Conservation (phyloP, 2,113 vertebrate genomes). For the Hyperopisus bebe region DNA sequence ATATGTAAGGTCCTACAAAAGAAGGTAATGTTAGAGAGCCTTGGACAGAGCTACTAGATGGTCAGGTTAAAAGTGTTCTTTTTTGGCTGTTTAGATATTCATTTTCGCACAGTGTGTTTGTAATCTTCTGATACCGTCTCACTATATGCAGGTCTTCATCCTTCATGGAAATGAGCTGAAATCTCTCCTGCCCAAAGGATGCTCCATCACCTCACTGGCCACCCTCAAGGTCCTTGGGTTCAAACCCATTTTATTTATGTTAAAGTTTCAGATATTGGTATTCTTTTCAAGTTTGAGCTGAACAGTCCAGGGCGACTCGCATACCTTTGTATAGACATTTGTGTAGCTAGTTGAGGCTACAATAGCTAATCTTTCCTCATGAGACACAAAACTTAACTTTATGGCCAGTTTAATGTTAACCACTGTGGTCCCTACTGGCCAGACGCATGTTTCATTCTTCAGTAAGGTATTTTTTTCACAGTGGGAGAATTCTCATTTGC, state of each 20-base stretch:
- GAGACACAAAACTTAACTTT: not conserved
- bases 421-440: not conserved
- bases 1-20: constrained; percentile 91
- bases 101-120: not conserved
- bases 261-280: not conserved
- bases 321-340: not conserved
- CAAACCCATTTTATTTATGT: not conserved
- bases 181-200: constrained; percentile 76
- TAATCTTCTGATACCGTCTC: not conserved
- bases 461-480: not conserved
- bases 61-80: not conserved
- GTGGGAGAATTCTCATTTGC: not conserved
- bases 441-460: not conserved
- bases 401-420: not conserved
- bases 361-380: not conserved
- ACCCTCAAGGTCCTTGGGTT: constrained; percentile 74
- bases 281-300: not conserved
- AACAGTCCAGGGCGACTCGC: not conserved
- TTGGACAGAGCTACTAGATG: not conserved
- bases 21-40: constrained; percentile 65
- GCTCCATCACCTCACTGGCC: constrained; percentile 63
- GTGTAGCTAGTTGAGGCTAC: not conserved
- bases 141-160: constrained; percentile 70
- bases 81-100: not conserved
- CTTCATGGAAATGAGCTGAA: constrained; percentile 77